A percentile compares a stretch with the other conserved stretches of the same genome.
These are phyloP conservation scores for Isichthys henryi DNA, from an alignment of 2,113 vertebrate species.

Conservation along the genomic window DNA sequence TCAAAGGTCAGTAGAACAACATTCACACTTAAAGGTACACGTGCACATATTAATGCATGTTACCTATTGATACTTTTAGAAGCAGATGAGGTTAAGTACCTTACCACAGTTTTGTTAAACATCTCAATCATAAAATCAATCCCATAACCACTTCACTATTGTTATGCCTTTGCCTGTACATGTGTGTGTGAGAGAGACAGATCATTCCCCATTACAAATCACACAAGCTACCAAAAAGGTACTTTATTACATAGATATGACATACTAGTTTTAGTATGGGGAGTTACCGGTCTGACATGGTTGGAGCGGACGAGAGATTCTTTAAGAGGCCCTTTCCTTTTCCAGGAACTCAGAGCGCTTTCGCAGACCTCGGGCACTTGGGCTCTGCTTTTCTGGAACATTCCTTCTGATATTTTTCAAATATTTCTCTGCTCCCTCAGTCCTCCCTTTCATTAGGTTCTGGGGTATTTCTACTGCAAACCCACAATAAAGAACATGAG, in stretches of 20 bases:
- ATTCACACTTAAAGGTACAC: background rate
- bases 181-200: background rate
- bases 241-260: background rate
- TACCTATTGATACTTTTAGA: background rate
- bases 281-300: background rate
- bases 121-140: background rate
- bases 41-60: background rate
- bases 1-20: background rate
- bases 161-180: background rate
- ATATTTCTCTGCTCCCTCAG: background rate
- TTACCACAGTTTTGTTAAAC: background rate
- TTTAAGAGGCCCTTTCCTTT: background rate
- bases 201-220: background rate
- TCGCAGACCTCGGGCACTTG: background rate
- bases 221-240: background rate
- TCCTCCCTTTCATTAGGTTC: constrained; percentile 11
- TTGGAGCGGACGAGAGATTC: background rate
- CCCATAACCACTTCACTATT: background rate
- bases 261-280: background rate
- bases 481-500: background rate
- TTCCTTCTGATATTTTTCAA: background rate
- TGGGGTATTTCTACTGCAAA: background rate
- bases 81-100: background rate
- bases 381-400: background rate
- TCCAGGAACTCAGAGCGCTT: background rate